phyloP scores from a whole-genome alignment of 2,113 vertebrate genomes.

The Syrmaticus mikado region DNA sequence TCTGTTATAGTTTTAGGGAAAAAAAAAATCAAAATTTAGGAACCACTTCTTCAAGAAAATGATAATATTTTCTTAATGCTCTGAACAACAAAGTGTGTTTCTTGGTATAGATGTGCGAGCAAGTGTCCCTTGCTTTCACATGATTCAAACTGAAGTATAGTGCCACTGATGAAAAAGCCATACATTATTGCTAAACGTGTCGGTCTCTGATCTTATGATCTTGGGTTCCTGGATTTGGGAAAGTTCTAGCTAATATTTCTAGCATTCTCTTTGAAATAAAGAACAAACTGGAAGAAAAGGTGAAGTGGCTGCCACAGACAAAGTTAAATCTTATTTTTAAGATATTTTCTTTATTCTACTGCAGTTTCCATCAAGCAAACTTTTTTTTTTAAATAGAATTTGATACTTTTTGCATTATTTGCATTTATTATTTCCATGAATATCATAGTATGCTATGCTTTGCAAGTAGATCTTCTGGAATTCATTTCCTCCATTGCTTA shows the following conservation, averaged over 20 bases:
- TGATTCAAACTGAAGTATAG: not conserved
- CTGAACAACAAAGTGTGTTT: not conserved
- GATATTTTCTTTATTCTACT: not conserved
- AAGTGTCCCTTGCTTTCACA: not conserved
- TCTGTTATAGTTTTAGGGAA: too few species aligned
- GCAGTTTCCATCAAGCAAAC: not conserved
- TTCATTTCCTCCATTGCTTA: constrained; percentile 55
- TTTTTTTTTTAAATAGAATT: not conserved
- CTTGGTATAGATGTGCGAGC: not conserved
- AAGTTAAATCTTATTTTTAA: not conserved
- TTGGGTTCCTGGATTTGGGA: not conserved
- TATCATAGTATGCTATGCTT: not conserved
- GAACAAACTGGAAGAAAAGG: not conserved
- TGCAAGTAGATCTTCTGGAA: not conserved
- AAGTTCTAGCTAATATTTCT: not conserved
- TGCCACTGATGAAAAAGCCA: not conserved
- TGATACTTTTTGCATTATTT: not conserved
- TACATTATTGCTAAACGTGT: accelerated
- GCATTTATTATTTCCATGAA: constrained; percentile 21
- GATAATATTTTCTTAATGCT: not conserved
- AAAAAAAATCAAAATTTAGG: not conserved
- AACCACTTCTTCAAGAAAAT: not conserved
- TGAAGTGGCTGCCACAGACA: not conserved
- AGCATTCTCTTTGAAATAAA: not conserved
- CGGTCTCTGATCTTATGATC: not conserved